Conservation (phyloP, 2,888 invertebrate genomes). For the Thera britannica region DNA sequence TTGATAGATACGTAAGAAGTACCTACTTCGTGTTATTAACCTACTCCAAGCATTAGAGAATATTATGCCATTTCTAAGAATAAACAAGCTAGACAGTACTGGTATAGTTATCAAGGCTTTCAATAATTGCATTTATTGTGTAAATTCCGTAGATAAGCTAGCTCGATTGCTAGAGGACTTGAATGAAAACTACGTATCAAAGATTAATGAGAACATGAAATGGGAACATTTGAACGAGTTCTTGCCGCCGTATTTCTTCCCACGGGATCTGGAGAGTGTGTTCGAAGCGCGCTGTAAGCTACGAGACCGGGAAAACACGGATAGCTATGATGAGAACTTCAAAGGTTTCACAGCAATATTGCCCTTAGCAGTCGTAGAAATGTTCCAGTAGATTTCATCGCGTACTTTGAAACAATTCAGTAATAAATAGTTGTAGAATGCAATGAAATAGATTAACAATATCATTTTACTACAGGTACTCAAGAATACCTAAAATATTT, state of each 20-base stretch:
- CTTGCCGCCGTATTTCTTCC: conserved; percentile 60
- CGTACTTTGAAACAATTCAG: conserved; percentile 35
- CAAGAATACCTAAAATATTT: too few species aligned
- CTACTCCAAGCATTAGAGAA: conserved; percentile 4
- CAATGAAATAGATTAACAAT: background rate
- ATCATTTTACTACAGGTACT: too few species aligned
- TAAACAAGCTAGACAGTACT: background rate
- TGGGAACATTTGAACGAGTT: conserved; percentile 48
- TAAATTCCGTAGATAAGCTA: conserved; percentile 58
- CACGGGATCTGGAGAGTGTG: conserved; percentile 58
- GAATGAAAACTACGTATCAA: conserved; percentile 44
- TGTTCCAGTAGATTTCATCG: conserved; percentile 55
- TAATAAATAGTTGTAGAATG: conserved; percentile 20
- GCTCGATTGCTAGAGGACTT: conserved; percentile 54
- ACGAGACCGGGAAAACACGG: conserved; percentile 52
- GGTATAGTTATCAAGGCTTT: conserved; percentile 10
- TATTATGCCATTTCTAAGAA: background rate
- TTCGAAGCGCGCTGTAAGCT: conserved; percentile 58
- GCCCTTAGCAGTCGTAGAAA: conserved; percentile 71
- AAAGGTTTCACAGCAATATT: conserved; percentile 78
- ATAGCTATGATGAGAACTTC: conserved; percentile 77
- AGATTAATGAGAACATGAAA: conserved; percentile 41
- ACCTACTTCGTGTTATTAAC: conserved; percentile 1
- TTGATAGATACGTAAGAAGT: background rate
- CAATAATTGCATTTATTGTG: conserved; percentile 11